Evolutionary conservation across 2,888 invertebrate genomes (phyloP).

Genomic region (Melieria picta): DNA sequence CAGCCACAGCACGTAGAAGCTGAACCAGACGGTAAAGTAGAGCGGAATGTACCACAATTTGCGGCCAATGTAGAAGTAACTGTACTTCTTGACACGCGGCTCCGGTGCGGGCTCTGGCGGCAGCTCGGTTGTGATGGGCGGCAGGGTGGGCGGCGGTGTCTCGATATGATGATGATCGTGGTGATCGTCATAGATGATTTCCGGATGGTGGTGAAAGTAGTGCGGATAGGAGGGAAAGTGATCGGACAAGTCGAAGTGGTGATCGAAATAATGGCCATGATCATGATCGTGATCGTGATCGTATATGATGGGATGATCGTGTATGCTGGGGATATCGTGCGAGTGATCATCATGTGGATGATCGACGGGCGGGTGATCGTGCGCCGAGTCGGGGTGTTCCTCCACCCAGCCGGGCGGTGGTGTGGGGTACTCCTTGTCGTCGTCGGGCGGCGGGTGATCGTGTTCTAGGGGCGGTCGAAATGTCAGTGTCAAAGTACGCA

Average conservation of each 20-base stretch:
- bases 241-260: conserved; percentile 49
- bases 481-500: conserved; percentile 1
- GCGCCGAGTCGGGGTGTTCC: conserved; percentile 53
- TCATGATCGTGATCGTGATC: conserved; percentile 46
- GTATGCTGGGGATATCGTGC: conserved; percentile 42
- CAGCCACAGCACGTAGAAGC: conserved; percentile 73
- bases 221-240: conserved; percentile 41
- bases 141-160: conserved; percentile 51
- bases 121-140: conserved; percentile 54
- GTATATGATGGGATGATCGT: conserved; percentile 47
- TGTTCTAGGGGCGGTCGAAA: conserved; percentile 41
- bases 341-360: conserved; percentile 36
- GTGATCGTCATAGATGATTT: conserved; percentile 53
- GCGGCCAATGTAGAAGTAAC: conserved; percentile 76
- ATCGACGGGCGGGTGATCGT: conserved; percentile 48
- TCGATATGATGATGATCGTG: conserved; percentile 53
- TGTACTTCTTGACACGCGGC: conserved; percentile 70
- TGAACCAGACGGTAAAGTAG: conserved; percentile 74
- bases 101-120: conserved; percentile 60
- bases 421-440: conserved; percentile 61
- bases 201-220: conserved; percentile 52
- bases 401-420: conserved; percentile 63
- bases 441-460: conserved; percentile 47
- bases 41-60: conserved; percentile 78
- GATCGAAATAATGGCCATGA: conserved; percentile 51